These are phyloP conservation scores for Spodoptera exigua DNA, from an alignment of 2,888 invertebrate species.

Conservation along the genomic window DNA sequence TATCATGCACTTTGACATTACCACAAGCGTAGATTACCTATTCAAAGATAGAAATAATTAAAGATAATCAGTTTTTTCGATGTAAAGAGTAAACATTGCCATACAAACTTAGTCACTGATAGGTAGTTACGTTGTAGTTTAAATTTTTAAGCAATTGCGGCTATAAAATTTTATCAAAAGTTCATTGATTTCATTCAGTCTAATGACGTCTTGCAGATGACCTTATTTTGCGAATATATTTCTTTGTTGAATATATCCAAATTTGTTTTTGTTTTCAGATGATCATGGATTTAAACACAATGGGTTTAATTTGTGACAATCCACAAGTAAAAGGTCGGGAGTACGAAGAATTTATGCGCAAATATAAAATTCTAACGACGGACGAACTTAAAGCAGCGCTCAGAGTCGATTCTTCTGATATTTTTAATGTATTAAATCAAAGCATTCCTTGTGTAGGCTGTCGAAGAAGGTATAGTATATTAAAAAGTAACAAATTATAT, in stretches of 20 bases:
- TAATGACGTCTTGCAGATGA: conserved; percentile 82
- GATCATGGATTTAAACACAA: conserved; percentile 97
- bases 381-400: conserved; percentile 94
- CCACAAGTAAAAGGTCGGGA: conserved; percentile 94
- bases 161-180: conserved; percentile 50
- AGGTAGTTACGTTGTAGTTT: conserved; percentile 1
- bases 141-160: conserved; percentile 11
- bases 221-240: conserved; percentile 82
- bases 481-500: background rate
- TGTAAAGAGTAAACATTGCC: conserved; percentile 30
- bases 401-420: conserved; percentile 94
- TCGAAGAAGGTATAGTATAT: conserved; percentile 92
- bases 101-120: conserved; percentile 1
- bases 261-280: conserved; percentile 90
- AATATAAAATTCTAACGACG: conserved; percentile 93
- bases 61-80: conserved; percentile 44
- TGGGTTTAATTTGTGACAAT: conserved; percentile 95
- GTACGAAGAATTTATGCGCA: conserved; percentile 95
- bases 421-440: conserved; percentile 95
- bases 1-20: conserved; percentile 85
- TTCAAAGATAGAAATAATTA: conserved; percentile 50
- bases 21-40: conserved; percentile 78
- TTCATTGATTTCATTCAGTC: conserved; percentile 71
- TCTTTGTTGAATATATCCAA: conserved; percentile 73
- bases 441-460: conserved; percentile 98